phyloP scores from a whole-genome alignment of 2,113 vertebrate species.

The Seriola quinqueradiata region DNA sequence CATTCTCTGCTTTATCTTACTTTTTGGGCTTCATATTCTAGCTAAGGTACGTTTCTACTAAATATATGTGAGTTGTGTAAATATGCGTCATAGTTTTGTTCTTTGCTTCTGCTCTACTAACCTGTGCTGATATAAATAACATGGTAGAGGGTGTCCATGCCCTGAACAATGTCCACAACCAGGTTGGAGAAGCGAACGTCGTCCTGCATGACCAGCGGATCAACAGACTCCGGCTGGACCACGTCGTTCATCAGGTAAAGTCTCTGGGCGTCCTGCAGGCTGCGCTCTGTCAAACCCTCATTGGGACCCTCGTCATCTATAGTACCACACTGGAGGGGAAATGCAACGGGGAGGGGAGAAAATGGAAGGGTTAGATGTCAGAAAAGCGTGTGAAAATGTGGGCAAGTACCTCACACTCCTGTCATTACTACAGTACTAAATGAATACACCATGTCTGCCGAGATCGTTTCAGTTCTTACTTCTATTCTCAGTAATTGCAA shows the following conservation, averaged over 20 bases:
- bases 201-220: constrained; percentile 95
- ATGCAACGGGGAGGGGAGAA: too few relatives aligned
- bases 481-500: constrained; percentile 21
- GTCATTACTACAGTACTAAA: background rate
- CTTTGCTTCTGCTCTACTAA: constrained; percentile 67
- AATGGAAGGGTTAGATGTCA: background rate
- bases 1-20: background rate
- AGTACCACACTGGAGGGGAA: constrained; percentile 89
- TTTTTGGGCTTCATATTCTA: background rate
- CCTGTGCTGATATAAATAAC: constrained; percentile 98
- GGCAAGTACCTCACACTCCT: background rate
- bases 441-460: background rate
- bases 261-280: constrained; percentile 96
- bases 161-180: constrained; percentile 97
- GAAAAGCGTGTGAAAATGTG: background rate
- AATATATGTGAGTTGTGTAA: background rate
- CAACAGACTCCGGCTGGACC: constrained; percentile 93
- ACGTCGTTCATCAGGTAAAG: constrained; percentile 98
- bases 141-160: constrained; percentile 95
- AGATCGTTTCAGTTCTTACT: constrained; percentile 22
- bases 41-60: background rate
- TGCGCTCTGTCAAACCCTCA: constrained; percentile 94
- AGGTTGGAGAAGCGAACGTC: constrained; percentile 95
- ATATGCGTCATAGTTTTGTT: too few relatives aligned
- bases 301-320: constrained; percentile 92